Percentiles rank a stretch among this genome's conserved stretches.
phyloP scores from a whole-genome alignment of 1,140 invertebrate genomes.

The Bombus soroeensis region DNA sequence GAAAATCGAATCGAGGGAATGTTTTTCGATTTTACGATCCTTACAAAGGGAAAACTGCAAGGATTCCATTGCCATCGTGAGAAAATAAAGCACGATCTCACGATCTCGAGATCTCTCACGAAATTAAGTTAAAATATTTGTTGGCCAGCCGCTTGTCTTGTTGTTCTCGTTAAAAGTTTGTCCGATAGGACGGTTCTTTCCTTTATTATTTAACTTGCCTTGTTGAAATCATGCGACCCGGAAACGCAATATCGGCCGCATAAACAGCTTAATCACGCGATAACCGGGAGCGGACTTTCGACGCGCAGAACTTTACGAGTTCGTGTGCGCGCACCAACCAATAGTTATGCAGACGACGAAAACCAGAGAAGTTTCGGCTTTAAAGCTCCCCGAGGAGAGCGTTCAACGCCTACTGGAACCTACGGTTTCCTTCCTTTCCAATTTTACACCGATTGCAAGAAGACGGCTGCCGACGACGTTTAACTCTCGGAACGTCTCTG shows the following conservation, averaged over 20 bases:
- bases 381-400: neutral
- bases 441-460: neutral
- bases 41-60: neutral
- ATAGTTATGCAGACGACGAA: constrained; percentile 25
- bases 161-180: constrained; percentile 58
- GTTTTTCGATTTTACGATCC: neutral
- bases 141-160: neutral
- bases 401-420: constrained; percentile 3
- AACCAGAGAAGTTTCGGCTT: constrained; percentile 28
- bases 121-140: constrained; percentile 16
- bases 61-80: neutral
- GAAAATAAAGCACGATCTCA: constrained; percentile 9
- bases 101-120: neutral
- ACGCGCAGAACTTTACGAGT: constrained; percentile 41
- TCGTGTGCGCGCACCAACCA: neutral
- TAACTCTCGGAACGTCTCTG: neutral
- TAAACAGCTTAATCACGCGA: constrained; percentile 56
- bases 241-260: constrained; percentile 48
- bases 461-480: neutral
- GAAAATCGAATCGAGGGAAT: neutral
- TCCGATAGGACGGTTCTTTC: constrained; percentile 15
- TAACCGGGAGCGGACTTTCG: constrained; percentile 32
- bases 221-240: constrained; percentile 50
- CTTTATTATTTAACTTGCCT: constrained; percentile 61
- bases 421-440: neutral